These are phyloP conservation scores for Melanargia galathea DNA, from an alignment of 2,888 invertebrate species.

Conservation along the genomic window DNA sequence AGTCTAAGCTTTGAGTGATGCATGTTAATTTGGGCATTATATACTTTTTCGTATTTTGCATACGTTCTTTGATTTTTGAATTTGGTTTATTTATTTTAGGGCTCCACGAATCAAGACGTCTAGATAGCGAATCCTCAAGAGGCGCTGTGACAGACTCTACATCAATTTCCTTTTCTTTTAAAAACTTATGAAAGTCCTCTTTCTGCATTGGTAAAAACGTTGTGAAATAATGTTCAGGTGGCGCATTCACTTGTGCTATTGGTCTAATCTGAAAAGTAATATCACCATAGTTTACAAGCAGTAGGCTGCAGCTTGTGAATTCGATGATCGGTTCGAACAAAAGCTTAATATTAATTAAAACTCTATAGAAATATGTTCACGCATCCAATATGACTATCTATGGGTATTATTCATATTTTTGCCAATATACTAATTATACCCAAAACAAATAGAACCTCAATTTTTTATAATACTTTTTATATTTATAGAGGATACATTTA, in stretches of 20 bases:
- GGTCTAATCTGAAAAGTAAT: constrained; percentile 44
- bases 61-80: constrained; percentile 12
- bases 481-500: too few relatives aligned
- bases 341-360: too few relatives aligned
- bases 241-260: constrained; percentile 47
- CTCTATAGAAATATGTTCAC: too few relatives aligned
- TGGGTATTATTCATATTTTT: too few relatives aligned
- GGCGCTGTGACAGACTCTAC: constrained; percentile 58
- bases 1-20: not conserved
- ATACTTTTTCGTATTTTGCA: not conserved
- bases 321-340: too few relatives aligned
- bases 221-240: constrained; percentile 58
- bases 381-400: not conserved
- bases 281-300: not conserved
- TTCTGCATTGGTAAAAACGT: constrained; percentile 64
- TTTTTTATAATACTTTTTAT: too few relatives aligned
- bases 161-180: constrained; percentile 57
- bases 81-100: constrained; percentile 24
- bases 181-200: constrained; percentile 58
- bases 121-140: constrained; percentile 33
- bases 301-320: too few relatives aligned
- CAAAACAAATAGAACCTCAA: too few relatives aligned
- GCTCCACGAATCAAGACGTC: constrained; percentile 31
- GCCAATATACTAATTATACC: too few relatives aligned
- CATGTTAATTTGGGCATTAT: not conserved